Evolutionary conservation across 2,888 invertebrate species (phyloP), one percentile per base, ranked within the genome.

Genomic region (Danaus chrysippus): DNA sequence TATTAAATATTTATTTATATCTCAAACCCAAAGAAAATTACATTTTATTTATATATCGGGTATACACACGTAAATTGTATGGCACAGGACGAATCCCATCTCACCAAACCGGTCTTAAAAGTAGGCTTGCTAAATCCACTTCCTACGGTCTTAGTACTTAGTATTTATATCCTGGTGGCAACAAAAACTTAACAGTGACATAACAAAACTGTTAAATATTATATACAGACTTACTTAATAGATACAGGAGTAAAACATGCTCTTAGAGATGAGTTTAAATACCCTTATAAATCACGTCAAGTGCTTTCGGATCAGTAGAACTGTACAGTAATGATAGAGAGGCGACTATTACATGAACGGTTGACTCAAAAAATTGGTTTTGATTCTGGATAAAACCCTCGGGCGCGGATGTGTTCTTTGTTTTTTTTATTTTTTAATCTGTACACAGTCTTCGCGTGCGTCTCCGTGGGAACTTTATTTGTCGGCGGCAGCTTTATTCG

Each of bases 71-170:
- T 66, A 72, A 46, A n/a, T 46, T 46, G n/a, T 46, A 73, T 71
- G 70, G 70, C 69, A 77, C 75, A 73, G 72, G 72, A 76, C 79
- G 79, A 79, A 79, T 80, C 81, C 76, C 78, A 78, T 49, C 68
- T 65, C 70, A 65, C 70, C 67, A 73, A 88, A 89, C 89, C 86
- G 86, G 89, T 88, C 81, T 77, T 67, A 76, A 80, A 86, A 81
- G 84, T 85, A 82, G 83, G 83, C 83, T 86, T 82, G 86, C 86
- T 81, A 87, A 87, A 86, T 84, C 75, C 73, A 79, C 82, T 72
- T 73, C 71, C 72, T 70, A 70, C 68, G 64, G 67, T 71, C 68
- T 69, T 68, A 64, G 71, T 68, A 71, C 71, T 68, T 67, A 63
- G 54, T 56, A 57, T 66, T 68, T 68, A 67, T 55, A 46, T 58